These are phyloP conservation scores for Tipula unca DNA, from an alignment of 2,888 invertebrate genomes.

Conservation along the genomic window DNA sequence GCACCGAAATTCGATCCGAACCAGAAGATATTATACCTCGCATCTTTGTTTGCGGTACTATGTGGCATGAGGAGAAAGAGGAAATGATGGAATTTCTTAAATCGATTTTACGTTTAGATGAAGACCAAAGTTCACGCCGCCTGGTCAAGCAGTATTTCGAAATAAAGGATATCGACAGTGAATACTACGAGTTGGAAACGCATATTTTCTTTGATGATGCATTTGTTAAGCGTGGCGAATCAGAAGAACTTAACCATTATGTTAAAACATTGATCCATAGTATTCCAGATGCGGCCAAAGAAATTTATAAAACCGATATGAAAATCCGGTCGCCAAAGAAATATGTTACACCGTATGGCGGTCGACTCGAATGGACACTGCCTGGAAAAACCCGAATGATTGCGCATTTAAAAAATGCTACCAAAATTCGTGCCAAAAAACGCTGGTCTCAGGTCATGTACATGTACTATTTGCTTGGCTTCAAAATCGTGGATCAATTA, in stretches of 20 bases:
- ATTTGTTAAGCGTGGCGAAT: constrained; percentile 53
- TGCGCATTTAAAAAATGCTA: constrained; percentile 82
- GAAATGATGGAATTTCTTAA: constrained; percentile 90
- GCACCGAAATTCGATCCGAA: constrained; percentile 21
- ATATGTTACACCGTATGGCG: constrained; percentile 78
- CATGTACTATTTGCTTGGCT: constrained; percentile 84
- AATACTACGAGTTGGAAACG: constrained; percentile 81
- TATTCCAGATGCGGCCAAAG: constrained; percentile 66
- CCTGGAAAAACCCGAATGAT: constrained; percentile 79
- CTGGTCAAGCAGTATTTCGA: constrained; percentile 69
- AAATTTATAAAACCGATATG: constrained; percentile 57
- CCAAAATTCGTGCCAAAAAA: constrained; percentile 79
- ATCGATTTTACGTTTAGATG: constrained; percentile 79
- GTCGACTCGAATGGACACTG: constrained; percentile 71
- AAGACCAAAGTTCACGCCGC: constrained; percentile 79
- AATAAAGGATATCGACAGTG: constrained; percentile 57
- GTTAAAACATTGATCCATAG: constrained; percentile 64
- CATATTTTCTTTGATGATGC: constrained; percentile 84
- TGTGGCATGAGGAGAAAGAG: constrained; percentile 89
- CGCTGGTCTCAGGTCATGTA: constrained; percentile 95
- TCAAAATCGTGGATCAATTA: constrained; percentile 60
- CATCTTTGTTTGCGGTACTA: constrained; percentile 65
- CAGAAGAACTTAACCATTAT: constrained; percentile 71
- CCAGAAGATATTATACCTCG: constrained; percentile 39
- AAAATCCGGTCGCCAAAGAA: constrained; percentile 60